Evolutionary conservation across 2,113 vertebrate genomes (phyloP), one percentile per base, ranked within the genome.

Genomic region (Romanogobio albipinnatus): DNA sequence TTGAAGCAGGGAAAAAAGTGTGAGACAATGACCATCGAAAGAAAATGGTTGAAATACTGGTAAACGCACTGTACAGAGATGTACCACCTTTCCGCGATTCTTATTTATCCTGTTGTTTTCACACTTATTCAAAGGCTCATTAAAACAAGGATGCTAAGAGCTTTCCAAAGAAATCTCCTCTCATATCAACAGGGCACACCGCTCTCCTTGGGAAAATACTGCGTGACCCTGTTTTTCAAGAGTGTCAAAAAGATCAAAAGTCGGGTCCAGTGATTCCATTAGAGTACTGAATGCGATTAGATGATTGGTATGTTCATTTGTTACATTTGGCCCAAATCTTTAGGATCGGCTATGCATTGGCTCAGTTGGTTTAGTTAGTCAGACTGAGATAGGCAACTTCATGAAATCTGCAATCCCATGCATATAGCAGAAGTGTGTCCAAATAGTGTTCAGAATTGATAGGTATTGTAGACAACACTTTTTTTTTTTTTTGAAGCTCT

Each of bases 1-100:
- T 90, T 92, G 95, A 96, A 97, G 95, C 97, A 96, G 94, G 88
- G 83, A 91, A 86, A 91, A 87, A 82, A 91, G 86, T 91, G 87
- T 77, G 87, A 91, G 92, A 93, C 91, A 90, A 84, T 87, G 87
- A 90, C 91, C 85, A 89, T 90, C 88, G 74, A 85, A 82, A 74
- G 5, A 58, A 74, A 80, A 56, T 17, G 85, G 66, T 79, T 78
- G 94, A 94, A 97, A 98, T 97, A 98, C 97, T 98, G 96, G 96
- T 96, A 95, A 90, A 92, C 94, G 93, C 94, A 96, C 96, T 96
- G 96, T 97, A 98, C 96, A 97, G 94, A 94, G 94, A 95, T 91
- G 90, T 82, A 73, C 90, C 88, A 29, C 90, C 89, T 89, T 39
- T 86, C 86, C 45, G 36, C 80, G 36, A 73, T 84, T 77, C 71